phyloP scores from a whole-genome alignment of 1,140 invertebrate genomes.

The Drosophila sechellia region DNA sequence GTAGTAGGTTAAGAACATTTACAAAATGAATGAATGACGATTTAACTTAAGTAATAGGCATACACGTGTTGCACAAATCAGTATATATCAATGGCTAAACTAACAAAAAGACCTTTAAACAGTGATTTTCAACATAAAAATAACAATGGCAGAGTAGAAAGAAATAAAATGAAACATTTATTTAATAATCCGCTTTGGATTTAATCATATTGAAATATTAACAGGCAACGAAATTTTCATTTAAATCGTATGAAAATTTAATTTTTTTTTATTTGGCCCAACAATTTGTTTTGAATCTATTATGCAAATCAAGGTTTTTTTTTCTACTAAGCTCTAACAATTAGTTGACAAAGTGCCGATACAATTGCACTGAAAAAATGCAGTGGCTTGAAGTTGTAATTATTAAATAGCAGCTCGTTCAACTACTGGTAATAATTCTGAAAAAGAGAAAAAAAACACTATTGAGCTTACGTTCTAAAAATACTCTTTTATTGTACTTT shows the following conservation, averaged over 20 bases:
- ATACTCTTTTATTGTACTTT: background rate
- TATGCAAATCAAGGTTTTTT: slow-evolving; percentile 3
- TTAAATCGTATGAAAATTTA: background rate
- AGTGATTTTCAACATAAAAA: background rate
- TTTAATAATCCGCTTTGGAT: slow-evolving; percentile 4
- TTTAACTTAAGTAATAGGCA: background rate
- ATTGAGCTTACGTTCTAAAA: background rate
- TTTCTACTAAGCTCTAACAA: background rate
- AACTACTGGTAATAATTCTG: background rate
- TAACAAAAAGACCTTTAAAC: background rate
- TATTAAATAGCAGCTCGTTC: background rate
- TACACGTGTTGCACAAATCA: background rate
- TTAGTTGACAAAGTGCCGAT: background rate
- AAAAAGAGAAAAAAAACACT: background rate
- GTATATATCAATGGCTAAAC: background rate
- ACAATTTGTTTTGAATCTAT: slow-evolving; percentile 1
- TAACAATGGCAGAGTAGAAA: background rate
- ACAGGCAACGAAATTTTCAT: background rate
- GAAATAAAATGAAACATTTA: no score
- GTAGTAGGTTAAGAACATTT: slow-evolving; percentile 9
- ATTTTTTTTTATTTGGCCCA: background rate
- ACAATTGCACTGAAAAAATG: background rate
- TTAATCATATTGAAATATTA: background rate
- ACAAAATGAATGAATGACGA: background rate
- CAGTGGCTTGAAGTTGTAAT: no score